Base-by-base conservation (phyloP, 2,888 invertebrate genomes). In the Drosophila nr. perissopoda region DNA sequence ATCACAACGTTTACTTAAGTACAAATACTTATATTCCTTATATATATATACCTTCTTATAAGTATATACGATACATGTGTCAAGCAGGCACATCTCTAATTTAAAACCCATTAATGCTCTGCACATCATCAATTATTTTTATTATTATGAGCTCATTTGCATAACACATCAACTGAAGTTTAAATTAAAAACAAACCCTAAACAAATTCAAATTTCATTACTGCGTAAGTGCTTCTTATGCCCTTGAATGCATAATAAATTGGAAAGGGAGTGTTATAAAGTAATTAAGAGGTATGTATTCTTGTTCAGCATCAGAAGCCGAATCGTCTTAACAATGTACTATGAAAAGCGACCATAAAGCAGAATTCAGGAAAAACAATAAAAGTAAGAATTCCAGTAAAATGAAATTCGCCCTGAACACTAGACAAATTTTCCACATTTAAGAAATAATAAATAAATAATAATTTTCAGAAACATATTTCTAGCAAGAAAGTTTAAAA, bases 1-100 rank as follows among this genome's bases (percentile, higher is more conserved):
- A 82, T 79, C 69, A 59, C 42, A 46, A 49, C 48, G 61, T 64
- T 62, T 65, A 51, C 58, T 53, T 58, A 66, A 77, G 62, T 71
- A 48, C 58, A 62, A 56, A 65, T 60, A 53, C 82, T 66, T 70
- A 59, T 52, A 16, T 63, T 48, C 63, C 52, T 40, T 46, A 42
- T 48, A 18, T 25, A 18, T 25, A 21, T 62, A 42, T 29, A 27
- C 6, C 21, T 16, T 13, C 8, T 33, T 33, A 33, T 13, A 18
- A 5, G 5, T 8, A 59, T 53, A 10, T 34, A 4, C 16, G 16
- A 33, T 18, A 11, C 52, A 46, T 16, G 8, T 49, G 25, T 27
- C 48, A 48, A 27, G 27, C 29, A 42, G 38, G 34, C 48, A 25
- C 52, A 21, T 52, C 16, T 46, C 42, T 51, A 65, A 74, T 60